phyloP scores from a whole-genome alignment of 2,113 vertebrate genomes.

The Phrynosoma blainvillii region DNA sequence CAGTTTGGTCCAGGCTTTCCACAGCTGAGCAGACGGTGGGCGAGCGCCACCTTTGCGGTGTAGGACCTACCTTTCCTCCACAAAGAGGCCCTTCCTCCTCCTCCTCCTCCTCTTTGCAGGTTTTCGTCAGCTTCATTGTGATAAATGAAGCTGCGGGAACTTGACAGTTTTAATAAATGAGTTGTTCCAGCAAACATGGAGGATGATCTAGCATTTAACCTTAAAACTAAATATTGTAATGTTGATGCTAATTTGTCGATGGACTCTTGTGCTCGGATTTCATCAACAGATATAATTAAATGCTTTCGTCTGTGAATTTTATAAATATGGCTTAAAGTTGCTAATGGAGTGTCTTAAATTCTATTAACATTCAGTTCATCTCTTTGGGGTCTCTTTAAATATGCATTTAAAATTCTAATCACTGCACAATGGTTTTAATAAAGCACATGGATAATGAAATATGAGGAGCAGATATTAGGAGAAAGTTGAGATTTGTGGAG shows the following conservation, averaged over 20 bases:
- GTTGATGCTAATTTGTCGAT: constrained; percentile 12
- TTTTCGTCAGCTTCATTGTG: neutral
- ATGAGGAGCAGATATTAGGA: constrained; percentile 40
- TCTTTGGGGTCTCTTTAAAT: constrained; percentile 58
- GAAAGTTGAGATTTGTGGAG: neutral
- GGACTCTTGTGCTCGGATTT: constrained; percentile 26
- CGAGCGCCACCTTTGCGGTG: too few relatives aligned
- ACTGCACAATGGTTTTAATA: constrained; percentile 56
- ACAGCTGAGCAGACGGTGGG: too few relatives aligned
- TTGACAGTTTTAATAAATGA: neutral
- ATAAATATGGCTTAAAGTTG: constrained; percentile 55
- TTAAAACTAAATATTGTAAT: constrained; percentile 29
- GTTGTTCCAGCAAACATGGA: neutral
- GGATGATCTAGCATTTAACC: constrained; percentile 37
- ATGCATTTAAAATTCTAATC: constrained; percentile 61
- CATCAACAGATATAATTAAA: constrained; percentile 58
- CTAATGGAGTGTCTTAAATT: constrained; percentile 62
- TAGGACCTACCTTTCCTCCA: too few relatives aligned
- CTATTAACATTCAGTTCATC: constrained; percentile 61
- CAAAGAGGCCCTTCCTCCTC: neutral
- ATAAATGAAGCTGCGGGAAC: neutral
- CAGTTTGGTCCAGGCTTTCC: neutral
- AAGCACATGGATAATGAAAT: constrained; percentile 55
- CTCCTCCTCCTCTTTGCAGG: neutral
- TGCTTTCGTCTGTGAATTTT: constrained; percentile 51